Conservation (phyloP, 2,888 invertebrate genomes). For the Aradus depressus region DNA sequence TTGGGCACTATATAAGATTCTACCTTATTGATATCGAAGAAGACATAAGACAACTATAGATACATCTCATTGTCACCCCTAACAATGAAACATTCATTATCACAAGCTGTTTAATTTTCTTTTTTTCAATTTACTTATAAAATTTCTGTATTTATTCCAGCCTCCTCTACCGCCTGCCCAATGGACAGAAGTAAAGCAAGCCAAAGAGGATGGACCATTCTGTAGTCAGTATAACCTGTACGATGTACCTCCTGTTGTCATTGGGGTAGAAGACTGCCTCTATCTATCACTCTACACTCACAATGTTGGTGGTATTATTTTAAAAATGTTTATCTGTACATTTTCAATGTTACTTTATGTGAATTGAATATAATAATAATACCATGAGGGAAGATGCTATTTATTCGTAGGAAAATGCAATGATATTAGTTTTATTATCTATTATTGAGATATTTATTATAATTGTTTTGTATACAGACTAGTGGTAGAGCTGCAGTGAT, state of each 20-base stretch:
- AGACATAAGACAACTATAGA: too few relatives aligned
- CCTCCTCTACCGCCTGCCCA: slow-evolving; percentile 11
- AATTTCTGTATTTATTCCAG: slow-evolving; percentile 6
- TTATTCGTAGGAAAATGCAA: too few relatives aligned
- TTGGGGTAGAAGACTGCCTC: slow-evolving; percentile 27
- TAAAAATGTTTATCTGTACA: not conserved
- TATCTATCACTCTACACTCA: slow-evolving; percentile 25
- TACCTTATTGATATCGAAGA: too few relatives aligned
- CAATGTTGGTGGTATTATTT: slow-evolving; percentile 19
- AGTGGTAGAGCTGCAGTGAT: slow-evolving; percentile 26
- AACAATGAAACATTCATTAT: not conserved
- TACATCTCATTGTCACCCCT: too few relatives aligned
- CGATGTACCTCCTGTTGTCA: not conserved
- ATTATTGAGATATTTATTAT: too few relatives aligned
- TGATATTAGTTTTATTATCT: too few relatives aligned
- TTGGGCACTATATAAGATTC: too few relatives aligned
- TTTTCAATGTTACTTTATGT: too few relatives aligned
- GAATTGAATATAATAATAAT: too few relatives aligned
- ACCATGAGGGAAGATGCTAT: too few relatives aligned
- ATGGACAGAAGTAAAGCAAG: slow-evolving; percentile 13
- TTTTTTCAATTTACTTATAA: too few relatives aligned
- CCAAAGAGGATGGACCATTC: slow-evolving; percentile 7
- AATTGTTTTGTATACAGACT: slow-evolving; percentile 7
- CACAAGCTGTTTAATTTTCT: too few relatives aligned
- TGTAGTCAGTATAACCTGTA: slow-evolving; percentile 7